Evolutionary conservation across 1,140 invertebrate genomes (phyloP).

Genomic region (Hyphantria cunea): DNA sequence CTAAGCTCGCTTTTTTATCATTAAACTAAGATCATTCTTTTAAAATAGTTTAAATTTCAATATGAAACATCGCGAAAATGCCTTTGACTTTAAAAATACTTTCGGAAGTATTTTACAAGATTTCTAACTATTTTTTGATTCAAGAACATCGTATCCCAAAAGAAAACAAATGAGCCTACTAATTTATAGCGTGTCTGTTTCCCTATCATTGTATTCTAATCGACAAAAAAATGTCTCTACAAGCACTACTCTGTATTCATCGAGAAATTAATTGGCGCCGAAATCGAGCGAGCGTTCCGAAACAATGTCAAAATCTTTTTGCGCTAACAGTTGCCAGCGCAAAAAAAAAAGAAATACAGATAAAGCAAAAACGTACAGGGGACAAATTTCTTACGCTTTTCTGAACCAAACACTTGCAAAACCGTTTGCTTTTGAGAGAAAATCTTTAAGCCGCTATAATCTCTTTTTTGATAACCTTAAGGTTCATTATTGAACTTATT

Average conservation of each 20-base stretch:
- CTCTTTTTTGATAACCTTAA: slow-evolving; percentile 27
- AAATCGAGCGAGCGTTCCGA: slow-evolving; percentile 53
- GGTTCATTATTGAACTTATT: slow-evolving; percentile 21
- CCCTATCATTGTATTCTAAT: too few species aligned
- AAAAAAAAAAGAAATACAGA: slow-evolving; percentile 46
- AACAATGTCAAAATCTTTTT: slow-evolving; percentile 71
- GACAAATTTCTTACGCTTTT: slow-evolving; percentile 74
- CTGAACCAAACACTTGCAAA: slow-evolving; percentile 37
- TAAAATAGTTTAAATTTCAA: too few species aligned
- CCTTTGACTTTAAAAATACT: too few species aligned
- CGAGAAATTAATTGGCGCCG: slow-evolving; percentile 62
- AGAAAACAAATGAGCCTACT: too few species aligned
- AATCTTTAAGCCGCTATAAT: not conserved
- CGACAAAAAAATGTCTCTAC: too few species aligned
- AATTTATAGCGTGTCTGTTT: too few species aligned
- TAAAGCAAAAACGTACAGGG: slow-evolving; percentile 50
- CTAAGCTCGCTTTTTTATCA: too few species aligned
- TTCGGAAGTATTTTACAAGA: too few species aligned
- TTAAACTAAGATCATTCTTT: too few species aligned
- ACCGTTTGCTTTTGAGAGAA: slow-evolving; percentile 1
- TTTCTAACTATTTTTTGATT: too few species aligned
- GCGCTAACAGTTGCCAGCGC: slow-evolving; percentile 50
- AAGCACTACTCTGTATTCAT: slow-evolving; percentile 40
- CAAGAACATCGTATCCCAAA: too few species aligned
- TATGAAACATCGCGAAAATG: too few species aligned